Conservation (phyloP, 30 jellyfish, hydroid and myxozoan species). For the Aurelia sp. region DNA sequence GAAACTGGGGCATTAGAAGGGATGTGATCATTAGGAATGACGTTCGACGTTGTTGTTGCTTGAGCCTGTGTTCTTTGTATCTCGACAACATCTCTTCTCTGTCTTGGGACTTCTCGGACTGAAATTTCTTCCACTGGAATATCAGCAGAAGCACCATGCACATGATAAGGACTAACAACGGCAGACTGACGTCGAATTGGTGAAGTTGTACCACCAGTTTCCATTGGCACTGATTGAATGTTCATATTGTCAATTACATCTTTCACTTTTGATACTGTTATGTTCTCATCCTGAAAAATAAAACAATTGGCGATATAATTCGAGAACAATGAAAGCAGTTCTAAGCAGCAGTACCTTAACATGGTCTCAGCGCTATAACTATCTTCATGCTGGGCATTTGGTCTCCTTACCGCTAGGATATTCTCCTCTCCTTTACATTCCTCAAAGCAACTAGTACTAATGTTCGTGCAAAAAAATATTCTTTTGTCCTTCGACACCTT, state of each 20-base stretch:
- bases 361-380: too few relatives aligned
- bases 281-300: constrained; percentile 32
- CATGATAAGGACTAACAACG: constrained; percentile 68
- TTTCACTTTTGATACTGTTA: constrained; percentile 11
- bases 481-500: too few relatives aligned
- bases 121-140: background rate
- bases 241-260: constrained; percentile 16
- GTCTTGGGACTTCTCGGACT: constrained; percentile 14
- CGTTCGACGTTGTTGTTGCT: background rate
- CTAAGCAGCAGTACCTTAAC: too few relatives aligned
- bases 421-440: too few relatives aligned
- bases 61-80: background rate
- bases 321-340: too few relatives aligned
- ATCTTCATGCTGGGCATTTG: too few relatives aligned
- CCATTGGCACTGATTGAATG: constrained; percentile 10
- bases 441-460: too few relatives aligned
- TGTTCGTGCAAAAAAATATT: too few relatives aligned
- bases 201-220: constrained; percentile 24
- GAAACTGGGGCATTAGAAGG: background rate
- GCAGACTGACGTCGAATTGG: constrained; percentile 67
- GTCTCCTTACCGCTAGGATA: too few relatives aligned
- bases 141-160: constrained; percentile 21
- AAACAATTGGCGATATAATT: background rate
- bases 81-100: constrained; percentile 29
- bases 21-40: background rate